Percentiles rank a stretch among this genome's conserved stretches.
These are phyloP conservation scores for Triplophysa yarkandensis DNA, from an alignment of 2,797 vertebrate species.

Conservation along the genomic window DNA sequence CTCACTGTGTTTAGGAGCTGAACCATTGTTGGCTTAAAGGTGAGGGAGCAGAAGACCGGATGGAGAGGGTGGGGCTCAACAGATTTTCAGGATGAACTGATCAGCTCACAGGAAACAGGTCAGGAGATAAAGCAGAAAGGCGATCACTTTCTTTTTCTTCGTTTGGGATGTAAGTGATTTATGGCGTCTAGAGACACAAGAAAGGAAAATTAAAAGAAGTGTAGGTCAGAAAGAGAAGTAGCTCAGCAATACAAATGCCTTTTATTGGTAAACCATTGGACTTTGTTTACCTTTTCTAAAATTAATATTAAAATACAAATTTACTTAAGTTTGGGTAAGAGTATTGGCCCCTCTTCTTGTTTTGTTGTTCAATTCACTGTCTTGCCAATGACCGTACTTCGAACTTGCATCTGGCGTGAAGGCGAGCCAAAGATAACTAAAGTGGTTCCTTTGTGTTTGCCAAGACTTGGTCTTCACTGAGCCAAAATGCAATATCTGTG, in stretches of 20 bases:
- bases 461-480: conserved; percentile 48
- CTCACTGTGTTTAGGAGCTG: background rate
- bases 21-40: conserved; percentile 13
- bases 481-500: conserved; percentile 39
- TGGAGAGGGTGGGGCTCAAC: conserved; percentile 19
- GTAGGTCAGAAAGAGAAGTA: background rate
- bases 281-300: too few species aligned
- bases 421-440: conserved; percentile 74
- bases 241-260: too few species aligned
- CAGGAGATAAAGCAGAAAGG: conserved; percentile 22
- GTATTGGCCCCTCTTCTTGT: background rate
- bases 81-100: conserved; percentile 46
- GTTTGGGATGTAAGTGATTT: background rate
- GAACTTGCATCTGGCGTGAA: conserved; percentile 79
- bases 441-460: conserved; percentile 53
- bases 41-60: conserved; percentile 25
- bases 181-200: background rate
- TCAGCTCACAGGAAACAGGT: conserved; percentile 46
- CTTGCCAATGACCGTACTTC: conserved; percentile 82
- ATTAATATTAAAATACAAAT: background rate
- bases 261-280: too few species aligned
- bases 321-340: background rate
- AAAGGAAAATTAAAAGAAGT: background rate
- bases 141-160: conserved; percentile 39
- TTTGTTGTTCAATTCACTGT: conserved; percentile 61